Percentiles rank a stretch among this genome's conserved stretches.
These are phyloP conservation scores for Morpho helenor DNA, from an alignment of 2,888 invertebrate species.

Conservation along the genomic window DNA sequence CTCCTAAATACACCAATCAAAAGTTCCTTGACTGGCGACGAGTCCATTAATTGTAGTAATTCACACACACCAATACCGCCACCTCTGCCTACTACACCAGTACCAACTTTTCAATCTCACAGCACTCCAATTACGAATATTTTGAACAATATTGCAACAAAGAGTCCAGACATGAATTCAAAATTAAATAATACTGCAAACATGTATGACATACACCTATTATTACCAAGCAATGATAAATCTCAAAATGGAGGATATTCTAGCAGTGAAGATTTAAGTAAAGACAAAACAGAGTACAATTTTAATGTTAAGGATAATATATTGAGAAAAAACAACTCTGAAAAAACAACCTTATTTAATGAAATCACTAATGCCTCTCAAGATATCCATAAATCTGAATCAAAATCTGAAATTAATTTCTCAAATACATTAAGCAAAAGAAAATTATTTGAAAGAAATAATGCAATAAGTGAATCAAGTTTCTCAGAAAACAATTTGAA, in stretches of 20 bases:
- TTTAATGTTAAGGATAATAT: slow-evolving; percentile 35
- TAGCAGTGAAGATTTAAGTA: slow-evolving; percentile 47
- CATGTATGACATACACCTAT: slow-evolving; percentile 17
- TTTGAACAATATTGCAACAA: slow-evolving; percentile 30
- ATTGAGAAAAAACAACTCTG: slow-evolving; percentile 47
- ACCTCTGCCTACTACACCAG: slow-evolving; percentile 61
- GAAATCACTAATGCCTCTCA: slow-evolving; percentile 40
- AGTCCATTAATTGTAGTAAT: slow-evolving; percentile 29
- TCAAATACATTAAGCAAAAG: slow-evolving; percentile 62
- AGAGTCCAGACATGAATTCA: slow-evolving; percentile 36
- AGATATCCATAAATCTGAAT: slow-evolving; percentile 44
- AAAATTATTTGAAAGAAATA: slow-evolving; percentile 60
- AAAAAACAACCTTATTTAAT: slow-evolving; percentile 50
- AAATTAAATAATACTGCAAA: slow-evolving; percentile 39
- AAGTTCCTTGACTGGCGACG: slow-evolving; percentile 4
- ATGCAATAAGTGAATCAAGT: slow-evolving; percentile 36
- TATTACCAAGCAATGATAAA: slow-evolving; percentile 39
- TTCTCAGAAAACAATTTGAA: slow-evolving; percentile 18
- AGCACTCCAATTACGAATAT: slow-evolving; percentile 43
- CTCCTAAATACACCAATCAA: slow-evolving; percentile 16
- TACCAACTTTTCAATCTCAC: slow-evolving; percentile 55
- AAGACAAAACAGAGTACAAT: slow-evolving; percentile 51
- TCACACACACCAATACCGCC: slow-evolving; percentile 53
- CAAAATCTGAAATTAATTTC: slow-evolving; percentile 47
- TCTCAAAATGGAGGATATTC: slow-evolving; percentile 46